Conservation (phyloP, 1,140 invertebrate species). For the Drosophila orosa region DNA sequence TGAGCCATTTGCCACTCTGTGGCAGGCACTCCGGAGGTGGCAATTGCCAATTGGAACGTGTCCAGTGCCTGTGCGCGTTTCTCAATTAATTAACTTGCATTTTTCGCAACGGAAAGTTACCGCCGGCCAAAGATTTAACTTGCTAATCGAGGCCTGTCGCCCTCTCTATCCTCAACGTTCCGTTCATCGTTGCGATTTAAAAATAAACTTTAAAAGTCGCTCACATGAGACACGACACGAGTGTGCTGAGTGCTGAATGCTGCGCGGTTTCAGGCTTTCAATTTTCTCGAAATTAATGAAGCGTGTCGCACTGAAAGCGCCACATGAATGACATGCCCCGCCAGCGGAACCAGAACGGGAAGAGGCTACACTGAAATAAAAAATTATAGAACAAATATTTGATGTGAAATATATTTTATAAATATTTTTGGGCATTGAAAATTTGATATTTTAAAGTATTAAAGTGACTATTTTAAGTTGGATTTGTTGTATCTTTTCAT, state of each 20-base stretch:
- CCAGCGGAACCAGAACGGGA: constrained; percentile 20
- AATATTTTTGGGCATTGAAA: too few species aligned
- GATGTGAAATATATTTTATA: too few species aligned
- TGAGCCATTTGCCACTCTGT: constrained; percentile 44
- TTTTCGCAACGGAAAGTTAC: constrained; percentile 68
- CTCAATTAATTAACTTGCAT: constrained; percentile 76
- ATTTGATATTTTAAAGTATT: too few species aligned
- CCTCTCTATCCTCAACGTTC: not conserved
- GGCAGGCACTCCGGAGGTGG: constrained; percentile 1
- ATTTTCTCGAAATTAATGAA: constrained; percentile 74
- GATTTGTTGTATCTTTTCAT: not conserved
- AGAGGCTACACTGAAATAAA: constrained; percentile 8
- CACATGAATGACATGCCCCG: constrained; percentile 47
- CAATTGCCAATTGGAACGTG: constrained; percentile 53
- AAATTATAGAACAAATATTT: too few species aligned
- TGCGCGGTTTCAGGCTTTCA: constrained; percentile 54
- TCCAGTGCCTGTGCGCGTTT: constrained; percentile 46
- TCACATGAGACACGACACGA: constrained; percentile 38
- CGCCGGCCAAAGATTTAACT: constrained; percentile 59
- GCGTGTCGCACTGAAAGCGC: constrained; percentile 64
- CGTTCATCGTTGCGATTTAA: constrained; percentile 31
- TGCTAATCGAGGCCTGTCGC: constrained; percentile 61
- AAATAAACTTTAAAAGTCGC: constrained; percentile 56
- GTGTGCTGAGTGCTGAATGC: constrained; percentile 29
- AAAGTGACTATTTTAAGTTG: too few species aligned